These are phyloP conservation scores for Trematomus bernacchii DNA, from an alignment of 2,797 vertebrate species.

Conservation along the genomic window DNA sequence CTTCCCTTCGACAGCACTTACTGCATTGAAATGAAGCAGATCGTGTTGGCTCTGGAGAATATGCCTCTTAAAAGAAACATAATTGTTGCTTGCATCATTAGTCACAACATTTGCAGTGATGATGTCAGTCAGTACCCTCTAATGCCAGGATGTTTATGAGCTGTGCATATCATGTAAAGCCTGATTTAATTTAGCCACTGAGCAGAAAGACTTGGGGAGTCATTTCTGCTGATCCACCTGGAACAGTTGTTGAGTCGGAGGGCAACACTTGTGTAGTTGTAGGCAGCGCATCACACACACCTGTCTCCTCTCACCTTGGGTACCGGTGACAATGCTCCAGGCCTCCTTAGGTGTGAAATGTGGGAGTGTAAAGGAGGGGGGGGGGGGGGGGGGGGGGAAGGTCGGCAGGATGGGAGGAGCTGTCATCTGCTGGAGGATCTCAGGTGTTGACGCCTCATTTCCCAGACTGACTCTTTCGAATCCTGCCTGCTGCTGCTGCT, in stretches of 20 bases:
- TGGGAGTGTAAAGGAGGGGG: slow-evolving; percentile 2
- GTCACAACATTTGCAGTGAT: slow-evolving; percentile 18
- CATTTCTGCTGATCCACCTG: slow-evolving; percentile 22
- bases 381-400: not conserved
- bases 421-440: slow-evolving; percentile 47
- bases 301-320: slow-evolving; percentile 45
- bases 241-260: slow-evolving; percentile 14
- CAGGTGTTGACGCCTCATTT: slow-evolving; percentile 64
- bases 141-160: slow-evolving; percentile 25
- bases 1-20: slow-evolving; percentile 17
- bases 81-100: slow-evolving; percentile 28
- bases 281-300: slow-evolving; percentile 4
- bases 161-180: slow-evolving; percentile 27
- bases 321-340: slow-evolving; percentile 21
- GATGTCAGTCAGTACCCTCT: slow-evolving; percentile 3
- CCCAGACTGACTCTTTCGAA: slow-evolving; percentile 35
- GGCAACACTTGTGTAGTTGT: slow-evolving; percentile 38
- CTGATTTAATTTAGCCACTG: slow-evolving; percentile 24
- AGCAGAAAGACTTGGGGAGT: slow-evolving; percentile 7
- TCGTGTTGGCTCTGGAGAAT: slow-evolving; percentile 22
- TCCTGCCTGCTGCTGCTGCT: slow-evolving; percentile 20
- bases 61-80: slow-evolving; percentile 4
- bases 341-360: slow-evolving; percentile 38
- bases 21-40: slow-evolving; percentile 31
- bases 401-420: slow-evolving; percentile 26